Conservation (phyloP, 2,113 vertebrate genomes). For the Campylomormyrus numenius region DNA sequence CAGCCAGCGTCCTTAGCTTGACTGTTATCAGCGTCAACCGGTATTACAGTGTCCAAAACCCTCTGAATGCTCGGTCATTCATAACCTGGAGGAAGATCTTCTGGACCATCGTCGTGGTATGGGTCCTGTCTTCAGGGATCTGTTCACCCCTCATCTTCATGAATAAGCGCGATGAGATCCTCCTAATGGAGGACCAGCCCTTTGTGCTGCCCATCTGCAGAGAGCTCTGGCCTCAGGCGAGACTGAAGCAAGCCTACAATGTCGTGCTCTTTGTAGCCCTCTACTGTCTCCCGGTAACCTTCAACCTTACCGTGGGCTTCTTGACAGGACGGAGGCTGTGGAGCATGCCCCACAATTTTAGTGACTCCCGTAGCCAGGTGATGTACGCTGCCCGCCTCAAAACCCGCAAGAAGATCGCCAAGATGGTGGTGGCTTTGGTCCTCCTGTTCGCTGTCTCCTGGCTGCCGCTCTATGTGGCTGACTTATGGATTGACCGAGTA, state of each 20-base stretch:
- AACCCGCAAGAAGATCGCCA: conserved; percentile 76
- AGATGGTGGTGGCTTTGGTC: conserved; percentile 83
- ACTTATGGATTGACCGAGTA: conserved; percentile 80
- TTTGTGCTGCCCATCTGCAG: conserved; percentile 74
- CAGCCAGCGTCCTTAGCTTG: conserved; percentile 78
- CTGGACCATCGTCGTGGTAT: conserved; percentile 71
- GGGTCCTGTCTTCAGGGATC: conserved; percentile 75
- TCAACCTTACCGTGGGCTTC: conserved; percentile 82
- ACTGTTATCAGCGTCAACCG: conserved; percentile 82
- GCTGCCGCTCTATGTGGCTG: conserved; percentile 78
- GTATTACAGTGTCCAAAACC: conserved; percentile 80
- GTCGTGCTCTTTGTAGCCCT: conserved; percentile 81
- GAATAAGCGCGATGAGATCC: conserved; percentile 71
- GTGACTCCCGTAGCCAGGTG: conserved; percentile 62
- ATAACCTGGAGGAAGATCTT: conserved; percentile 75
- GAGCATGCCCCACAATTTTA: conserved; percentile 58
- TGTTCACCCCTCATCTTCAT: conserved; percentile 79
- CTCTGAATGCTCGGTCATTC: conserved; percentile 72
- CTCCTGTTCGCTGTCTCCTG: conserved; percentile 78
- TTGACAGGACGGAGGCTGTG: conserved; percentile 73
- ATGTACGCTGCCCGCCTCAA: conserved; percentile 73
- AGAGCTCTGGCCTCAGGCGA: conserved; percentile 78
- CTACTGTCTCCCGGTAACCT: conserved; percentile 81
- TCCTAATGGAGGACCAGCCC: conserved; percentile 58
- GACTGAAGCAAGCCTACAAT: conserved; percentile 82